Evolutionary conservation across 2,797 vertebrate genomes (phyloP), one percentile per base, ranked within the genome.

Genomic region (Malacoraja senta): DNA sequence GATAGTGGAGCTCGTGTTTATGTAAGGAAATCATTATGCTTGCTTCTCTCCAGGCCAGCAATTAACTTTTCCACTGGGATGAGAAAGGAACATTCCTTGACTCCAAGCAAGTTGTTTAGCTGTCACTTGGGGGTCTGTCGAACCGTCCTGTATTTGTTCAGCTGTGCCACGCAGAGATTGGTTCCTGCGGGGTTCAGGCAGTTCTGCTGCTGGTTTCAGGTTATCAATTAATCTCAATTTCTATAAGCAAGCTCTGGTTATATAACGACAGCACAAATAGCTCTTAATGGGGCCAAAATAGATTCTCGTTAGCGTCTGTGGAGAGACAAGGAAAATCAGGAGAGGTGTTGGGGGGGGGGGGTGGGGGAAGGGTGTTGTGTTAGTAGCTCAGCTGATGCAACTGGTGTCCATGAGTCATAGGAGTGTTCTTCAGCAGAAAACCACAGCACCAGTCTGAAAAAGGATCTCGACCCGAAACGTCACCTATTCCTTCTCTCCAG

Each of bases 1-100:
- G 93, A 95, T 94, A 94, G 94, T 78, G 93, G 88, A 86, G 78
- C 0, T 0, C 93, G 44, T 95, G 93, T 95, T 95, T 95, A 93
- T 93, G 90, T 93, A 95, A 95, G 95, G 95, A 95, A 95, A 94
- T 94, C 94, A 94, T 94, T 95, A 93, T 95, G 94, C 94, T 94
- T 94, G 95, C 94, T 94, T 93, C 94, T 95, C 95, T 95, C 94
- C 91, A 93, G 74, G 38, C 92, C 93, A 94, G 94, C 94, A 94
- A 94, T 95, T 95, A 94, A 94, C 94, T 94, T 95, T 94, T 95
- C 95, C 94, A 29, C 76, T 65, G 94, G 94, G 94, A 95, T n/a
- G 92, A 93, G 91, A 94, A 95, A 94, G 94, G 94, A 95, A 95
- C 94, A 94, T 93, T 94, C 94, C 95, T 68, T 65, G 93, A 94